Conservation (phyloP, 2,797 vertebrate genomes). For the Morelia viridis region DNA sequence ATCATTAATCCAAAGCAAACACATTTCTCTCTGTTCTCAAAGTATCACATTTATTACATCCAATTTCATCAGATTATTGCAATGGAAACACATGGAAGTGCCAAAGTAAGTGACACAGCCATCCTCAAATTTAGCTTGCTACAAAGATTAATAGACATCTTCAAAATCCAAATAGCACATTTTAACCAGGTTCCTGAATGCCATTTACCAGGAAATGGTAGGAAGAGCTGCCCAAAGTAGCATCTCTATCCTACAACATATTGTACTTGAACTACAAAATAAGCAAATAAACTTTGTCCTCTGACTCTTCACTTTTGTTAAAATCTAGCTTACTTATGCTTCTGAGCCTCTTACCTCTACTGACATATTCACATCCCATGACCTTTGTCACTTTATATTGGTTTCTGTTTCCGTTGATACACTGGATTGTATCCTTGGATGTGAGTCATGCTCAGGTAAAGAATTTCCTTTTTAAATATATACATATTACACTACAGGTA, state of each 20-base stretch:
- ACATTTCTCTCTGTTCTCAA: neutral
- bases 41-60: neutral
- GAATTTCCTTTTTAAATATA: no score
- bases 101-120: neutral
- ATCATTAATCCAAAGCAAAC: slow-evolving; percentile 14
- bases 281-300: neutral
- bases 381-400: neutral
- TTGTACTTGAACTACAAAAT: neutral
- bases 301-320: neutral
- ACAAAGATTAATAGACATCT: slow-evolving; percentile 4
- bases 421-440: neutral
- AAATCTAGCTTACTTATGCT: neutral
- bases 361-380: neutral
- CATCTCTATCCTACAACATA: neutral
- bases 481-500: no score
- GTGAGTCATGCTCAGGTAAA: neutral
- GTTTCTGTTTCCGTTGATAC: neutral
- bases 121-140: neutral
- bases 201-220: neutral
- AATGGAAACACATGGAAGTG: neutral
- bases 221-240: neutral
- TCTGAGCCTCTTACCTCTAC: neutral
- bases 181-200: neutral
- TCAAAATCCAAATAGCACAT: neutral
- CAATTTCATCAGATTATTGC: neutral